Conservation (phyloP, 1,140 invertebrate species). For the Dufourea novaeangliae region DNA sequence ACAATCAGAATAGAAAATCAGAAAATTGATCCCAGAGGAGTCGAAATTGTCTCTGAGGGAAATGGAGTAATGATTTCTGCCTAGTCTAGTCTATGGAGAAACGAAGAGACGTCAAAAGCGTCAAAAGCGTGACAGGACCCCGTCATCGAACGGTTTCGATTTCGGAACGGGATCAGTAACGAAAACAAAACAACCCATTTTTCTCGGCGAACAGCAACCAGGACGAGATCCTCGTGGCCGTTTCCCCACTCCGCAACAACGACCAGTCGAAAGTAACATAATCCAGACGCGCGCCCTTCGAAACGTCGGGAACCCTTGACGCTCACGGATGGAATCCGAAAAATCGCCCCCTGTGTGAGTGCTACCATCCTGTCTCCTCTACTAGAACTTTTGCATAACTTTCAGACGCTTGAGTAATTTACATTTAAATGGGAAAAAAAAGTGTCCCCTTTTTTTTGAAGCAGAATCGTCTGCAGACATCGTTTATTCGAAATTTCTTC, state of each 20-base stretch:
- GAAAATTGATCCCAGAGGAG: too few relatives aligned
- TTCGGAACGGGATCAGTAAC: conserved; percentile 55
- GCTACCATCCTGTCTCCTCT: not conserved
- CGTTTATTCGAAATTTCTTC: too few relatives aligned
- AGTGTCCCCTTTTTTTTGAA: not conserved
- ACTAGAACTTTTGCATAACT: not conserved
- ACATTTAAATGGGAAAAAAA: too few relatives aligned
- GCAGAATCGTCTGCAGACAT: too few relatives aligned
- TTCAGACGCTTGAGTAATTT: not conserved
- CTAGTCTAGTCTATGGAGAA: too few relatives aligned
- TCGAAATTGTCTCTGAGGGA: too few relatives aligned
- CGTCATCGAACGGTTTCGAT: conserved; percentile 33
- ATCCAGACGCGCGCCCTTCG: conserved; percentile 73
- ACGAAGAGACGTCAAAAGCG: too few relatives aligned
- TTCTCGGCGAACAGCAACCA: conserved; percentile 59
- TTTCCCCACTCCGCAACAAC: conserved; percentile 57
- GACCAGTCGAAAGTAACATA: conserved; percentile 71
- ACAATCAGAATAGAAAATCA: too few relatives aligned
- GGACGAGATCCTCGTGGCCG: conserved; percentile 50
- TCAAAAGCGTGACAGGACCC: not conserved
- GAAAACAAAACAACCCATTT: conserved; percentile 75
- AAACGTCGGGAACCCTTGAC: conserved; percentile 71
- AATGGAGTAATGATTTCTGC: too few relatives aligned
- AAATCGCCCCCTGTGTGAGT: conserved; percentile 43
- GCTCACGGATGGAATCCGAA: conserved; percentile 44